Evolutionary conservation across 92 coral and sea anemone species (phyloP).

Genomic region (Zoanthus gigantus): DNA sequence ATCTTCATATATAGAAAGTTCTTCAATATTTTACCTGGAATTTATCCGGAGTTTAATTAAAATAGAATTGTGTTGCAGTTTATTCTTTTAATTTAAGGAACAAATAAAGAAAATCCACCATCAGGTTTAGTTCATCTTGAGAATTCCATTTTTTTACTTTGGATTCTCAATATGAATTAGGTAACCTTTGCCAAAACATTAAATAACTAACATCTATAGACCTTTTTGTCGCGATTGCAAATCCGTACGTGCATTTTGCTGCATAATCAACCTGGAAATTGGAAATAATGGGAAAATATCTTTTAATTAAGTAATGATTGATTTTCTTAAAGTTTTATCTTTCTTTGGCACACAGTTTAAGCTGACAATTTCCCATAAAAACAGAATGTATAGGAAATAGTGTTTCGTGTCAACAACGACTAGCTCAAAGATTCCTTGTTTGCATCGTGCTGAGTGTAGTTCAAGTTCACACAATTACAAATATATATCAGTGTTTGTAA

Average conservation of each 20-base stretch:
- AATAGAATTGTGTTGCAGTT: background rate
- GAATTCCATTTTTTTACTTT: too few relatives aligned
- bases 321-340: background rate
- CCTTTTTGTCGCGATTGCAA: too few relatives aligned
- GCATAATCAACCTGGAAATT: background rate
- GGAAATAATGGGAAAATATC: background rate
- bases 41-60: background rate
- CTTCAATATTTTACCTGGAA: background rate
- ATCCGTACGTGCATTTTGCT: too few relatives aligned
- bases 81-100: too few relatives aligned
- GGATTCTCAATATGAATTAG: too few relatives aligned
- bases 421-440: conserved; percentile 8
- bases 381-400: background rate
- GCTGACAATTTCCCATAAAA: background rate
- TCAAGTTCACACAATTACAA: conserved; percentile 21
- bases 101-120: too few relatives aligned
- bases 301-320: background rate
- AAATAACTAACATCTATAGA: too few relatives aligned
- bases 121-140: too few relatives aligned
- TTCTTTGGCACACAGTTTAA: background rate
- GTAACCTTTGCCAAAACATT: too few relatives aligned
- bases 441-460: conserved; percentile 46
- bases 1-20: background rate
- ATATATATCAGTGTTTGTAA: conserved; percentile 4
- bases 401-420: conserved; percentile 18